Conservation (phyloP, 2,888 invertebrate species). For the Sinohyriopsis cumingii region DNA sequence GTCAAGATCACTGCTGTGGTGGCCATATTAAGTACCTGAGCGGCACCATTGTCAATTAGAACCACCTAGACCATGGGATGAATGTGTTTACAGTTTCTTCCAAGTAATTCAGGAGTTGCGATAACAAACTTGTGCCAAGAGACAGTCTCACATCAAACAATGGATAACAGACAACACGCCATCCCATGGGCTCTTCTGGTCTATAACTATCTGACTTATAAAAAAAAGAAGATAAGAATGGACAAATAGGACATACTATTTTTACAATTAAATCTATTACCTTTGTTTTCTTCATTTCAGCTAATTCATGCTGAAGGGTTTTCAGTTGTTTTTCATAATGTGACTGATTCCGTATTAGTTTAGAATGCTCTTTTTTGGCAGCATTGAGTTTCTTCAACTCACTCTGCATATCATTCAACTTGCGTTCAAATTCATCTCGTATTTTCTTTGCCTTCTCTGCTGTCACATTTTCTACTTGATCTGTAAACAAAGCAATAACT, state of each 20-base stretch:
- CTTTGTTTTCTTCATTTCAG: conserved; percentile 88
- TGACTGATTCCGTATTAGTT: conserved; percentile 85
- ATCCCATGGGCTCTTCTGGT: not conserved
- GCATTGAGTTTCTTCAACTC: conserved; percentile 88
- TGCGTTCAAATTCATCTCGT: conserved; percentile 91
- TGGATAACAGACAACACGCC: too few species aligned
- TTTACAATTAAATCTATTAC: conserved; percentile 75
- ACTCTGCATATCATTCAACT: conserved; percentile 86
- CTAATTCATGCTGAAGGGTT: conserved; percentile 82
- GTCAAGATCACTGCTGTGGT: too few species aligned
- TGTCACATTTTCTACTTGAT: conserved; percentile 46
- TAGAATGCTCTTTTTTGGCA: conserved; percentile 91
- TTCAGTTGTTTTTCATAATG: conserved; percentile 84
- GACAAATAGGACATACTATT: not conserved
- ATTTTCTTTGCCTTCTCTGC: conserved; percentile 75
- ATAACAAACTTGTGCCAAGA: too few species aligned
- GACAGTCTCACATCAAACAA: too few species aligned
- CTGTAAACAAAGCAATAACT: conserved; percentile 26
- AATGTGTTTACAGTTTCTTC: too few species aligned
- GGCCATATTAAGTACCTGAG: too few species aligned
- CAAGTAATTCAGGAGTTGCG: too few species aligned
- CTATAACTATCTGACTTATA: not conserved
- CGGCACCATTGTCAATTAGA: too few species aligned
- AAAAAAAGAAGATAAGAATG: not conserved
- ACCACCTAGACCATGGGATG: too few species aligned